Percentiles rank a stretch among this genome's conserved stretches.
These are phyloP conservation scores for Semnornis frantzii DNA, from an alignment of 2,113 vertebrate genomes.

Conservation along the genomic window DNA sequence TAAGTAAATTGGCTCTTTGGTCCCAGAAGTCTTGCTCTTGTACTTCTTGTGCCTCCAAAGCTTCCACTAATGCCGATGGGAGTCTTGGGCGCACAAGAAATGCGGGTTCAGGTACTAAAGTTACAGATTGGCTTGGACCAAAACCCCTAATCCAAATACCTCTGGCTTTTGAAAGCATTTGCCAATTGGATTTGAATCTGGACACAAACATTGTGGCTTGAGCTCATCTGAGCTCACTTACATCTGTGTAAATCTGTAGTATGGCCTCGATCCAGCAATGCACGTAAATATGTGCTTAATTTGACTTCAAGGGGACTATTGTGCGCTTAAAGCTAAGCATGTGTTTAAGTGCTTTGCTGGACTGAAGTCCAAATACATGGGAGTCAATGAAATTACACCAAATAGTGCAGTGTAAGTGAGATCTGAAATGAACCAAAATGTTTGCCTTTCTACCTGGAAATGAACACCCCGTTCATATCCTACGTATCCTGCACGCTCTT, in stretches of 20 bases:
- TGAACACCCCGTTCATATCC: slow-evolving; percentile 10
- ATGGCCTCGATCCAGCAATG: slow-evolving; percentile 59
- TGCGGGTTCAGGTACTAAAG: slow-evolving; percentile 67
- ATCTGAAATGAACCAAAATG: slow-evolving; percentile 69
- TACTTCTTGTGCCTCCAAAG: slow-evolving; percentile 59
- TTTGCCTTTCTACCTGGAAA: slow-evolving; percentile 61
- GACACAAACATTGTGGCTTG: slow-evolving; percentile 71
- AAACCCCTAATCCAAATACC: slow-evolving; percentile 72
- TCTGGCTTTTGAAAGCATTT: slow-evolving; percentile 64
- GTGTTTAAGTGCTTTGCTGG: slow-evolving; percentile 72
- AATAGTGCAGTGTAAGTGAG: slow-evolving; percentile 46
- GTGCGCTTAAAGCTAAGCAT: slow-evolving; percentile 60
- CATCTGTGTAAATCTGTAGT: slow-evolving; percentile 72
- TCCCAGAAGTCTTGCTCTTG: slow-evolving; percentile 59
- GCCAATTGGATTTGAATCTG: slow-evolving; percentile 72
- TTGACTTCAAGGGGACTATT: slow-evolving; percentile 72
- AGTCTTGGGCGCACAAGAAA: slow-evolving; percentile 56
- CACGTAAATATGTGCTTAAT: slow-evolving; percentile 72
- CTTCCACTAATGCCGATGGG: slow-evolving; percentile 63
- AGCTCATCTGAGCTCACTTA: slow-evolving; percentile 73
- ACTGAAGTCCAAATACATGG: slow-evolving; percentile 51
- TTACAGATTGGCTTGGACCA: slow-evolving; percentile 69
- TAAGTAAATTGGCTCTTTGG: slow-evolving; percentile 65
- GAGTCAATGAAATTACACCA: slow-evolving; percentile 64
- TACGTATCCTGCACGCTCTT: not conserved